Conservation (phyloP, 2,888 invertebrate species). For the Noctua janthe region DNA sequence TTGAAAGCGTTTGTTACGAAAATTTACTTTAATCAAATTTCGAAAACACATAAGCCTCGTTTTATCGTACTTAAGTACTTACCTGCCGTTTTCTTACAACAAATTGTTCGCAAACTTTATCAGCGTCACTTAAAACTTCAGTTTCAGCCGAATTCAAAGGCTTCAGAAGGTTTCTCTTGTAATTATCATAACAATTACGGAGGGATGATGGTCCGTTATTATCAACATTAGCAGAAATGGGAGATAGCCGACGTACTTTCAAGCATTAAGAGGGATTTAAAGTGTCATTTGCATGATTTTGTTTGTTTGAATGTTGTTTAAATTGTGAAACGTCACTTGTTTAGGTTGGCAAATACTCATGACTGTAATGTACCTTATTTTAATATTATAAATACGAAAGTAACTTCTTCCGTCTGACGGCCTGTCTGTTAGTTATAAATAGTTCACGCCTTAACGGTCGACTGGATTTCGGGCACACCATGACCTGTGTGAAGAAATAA, state of each 20-base stretch:
- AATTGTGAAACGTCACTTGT: conserved; percentile 13
- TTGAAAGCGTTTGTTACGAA: neutral
- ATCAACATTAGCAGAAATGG: conserved; percentile 10
- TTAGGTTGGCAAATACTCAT: neutral
- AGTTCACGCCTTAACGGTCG: neutral
- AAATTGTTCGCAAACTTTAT: conserved; percentile 43
- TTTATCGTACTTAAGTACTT: conserved; percentile 11
- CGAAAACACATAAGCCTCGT: neutral
- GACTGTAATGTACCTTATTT: neutral
- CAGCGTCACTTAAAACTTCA: conserved; percentile 24
- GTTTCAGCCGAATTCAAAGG: conserved; percentile 38
- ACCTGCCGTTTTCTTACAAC: conserved; percentile 11
- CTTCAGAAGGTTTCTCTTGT: conserved; percentile 25
- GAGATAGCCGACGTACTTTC: conserved; percentile 12
- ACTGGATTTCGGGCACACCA: neutral
- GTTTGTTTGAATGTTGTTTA: conserved; percentile 10
- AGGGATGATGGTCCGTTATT: conserved; percentile 33
- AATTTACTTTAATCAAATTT: conserved; percentile 11
- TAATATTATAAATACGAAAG: neutral
- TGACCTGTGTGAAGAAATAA: neutral
- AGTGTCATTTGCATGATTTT: conserved; percentile 30
- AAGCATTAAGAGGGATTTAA: conserved; percentile 16
- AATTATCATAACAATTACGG: conserved; percentile 61
- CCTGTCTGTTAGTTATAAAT: neutral
- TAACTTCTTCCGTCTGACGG: neutral